Evolutionary conservation across 2,797 vertebrate species (phyloP).

Genomic region (Rachycentron canadum): DNA sequence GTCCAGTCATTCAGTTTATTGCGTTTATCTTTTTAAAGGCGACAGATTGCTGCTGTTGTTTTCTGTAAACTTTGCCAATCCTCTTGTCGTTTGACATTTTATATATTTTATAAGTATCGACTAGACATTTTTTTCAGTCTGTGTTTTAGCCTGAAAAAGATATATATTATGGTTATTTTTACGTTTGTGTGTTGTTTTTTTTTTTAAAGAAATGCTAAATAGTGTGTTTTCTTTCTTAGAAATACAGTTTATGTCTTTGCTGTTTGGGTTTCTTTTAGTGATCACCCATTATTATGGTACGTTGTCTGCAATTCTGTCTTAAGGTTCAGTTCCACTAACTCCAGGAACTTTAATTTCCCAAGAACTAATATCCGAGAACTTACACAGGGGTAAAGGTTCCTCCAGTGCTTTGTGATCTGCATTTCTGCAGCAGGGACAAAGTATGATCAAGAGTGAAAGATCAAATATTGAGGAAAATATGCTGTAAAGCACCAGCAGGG

Average conservation of each 20-base stretch:
- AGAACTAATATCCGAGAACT: background rate
- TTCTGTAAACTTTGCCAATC: conserved; percentile 52
- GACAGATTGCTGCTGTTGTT: background rate
- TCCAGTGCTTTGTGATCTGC: background rate
- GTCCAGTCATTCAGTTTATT: conserved; percentile 14
- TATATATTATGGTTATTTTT: background rate
- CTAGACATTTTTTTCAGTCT: background rate
- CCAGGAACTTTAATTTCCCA: background rate
- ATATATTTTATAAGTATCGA: background rate
- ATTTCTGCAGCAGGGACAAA: background rate
- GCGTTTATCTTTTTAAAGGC: conserved; percentile 17
- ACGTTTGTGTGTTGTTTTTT: background rate
- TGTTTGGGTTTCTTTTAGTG: no score
- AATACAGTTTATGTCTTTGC: background rate
- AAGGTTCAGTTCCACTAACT: background rate
- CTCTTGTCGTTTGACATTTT: background rate
- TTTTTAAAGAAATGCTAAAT: background rate
- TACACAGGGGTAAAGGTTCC: background rate
- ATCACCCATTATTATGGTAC: background rate
- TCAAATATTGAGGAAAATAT: background rate
- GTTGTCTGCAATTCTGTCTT: background rate
- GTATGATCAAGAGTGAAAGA: background rate
- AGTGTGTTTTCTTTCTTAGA: background rate
- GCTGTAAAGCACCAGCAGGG: no score
- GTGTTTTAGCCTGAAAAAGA: background rate